Evolutionary conservation across 2,888 invertebrate species (phyloP).

Genomic region (Allolobophora icterica): DNA sequence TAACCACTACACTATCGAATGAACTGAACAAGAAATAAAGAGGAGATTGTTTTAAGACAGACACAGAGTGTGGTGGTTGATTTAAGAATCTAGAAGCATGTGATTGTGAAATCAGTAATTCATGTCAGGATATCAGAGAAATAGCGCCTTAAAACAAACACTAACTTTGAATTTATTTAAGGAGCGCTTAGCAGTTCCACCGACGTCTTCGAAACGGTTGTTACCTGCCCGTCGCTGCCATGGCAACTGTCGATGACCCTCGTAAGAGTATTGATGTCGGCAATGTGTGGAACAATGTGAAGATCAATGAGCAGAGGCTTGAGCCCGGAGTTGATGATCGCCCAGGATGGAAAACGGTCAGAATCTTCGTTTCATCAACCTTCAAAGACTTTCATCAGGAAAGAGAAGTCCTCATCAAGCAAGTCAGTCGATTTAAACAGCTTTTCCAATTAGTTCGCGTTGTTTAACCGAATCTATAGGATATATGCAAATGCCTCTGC

Average conservation of each 20-base stretch:
- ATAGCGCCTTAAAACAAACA: background rate
- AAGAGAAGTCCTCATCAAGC: slow-evolving; percentile 62
- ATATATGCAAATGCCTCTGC: too few relatives aligned
- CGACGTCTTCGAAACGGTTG: background rate
- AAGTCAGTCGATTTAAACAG: slow-evolving; percentile 49
- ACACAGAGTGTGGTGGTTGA: background rate
- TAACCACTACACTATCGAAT: background rate
- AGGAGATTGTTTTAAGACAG: background rate
- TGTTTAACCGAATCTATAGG: too few relatives aligned
- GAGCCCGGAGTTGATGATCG: slow-evolving; percentile 35
- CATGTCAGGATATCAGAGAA: background rate
- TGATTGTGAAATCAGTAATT: too few relatives aligned
- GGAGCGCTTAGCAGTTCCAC: background rate
- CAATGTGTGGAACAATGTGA: background rate
- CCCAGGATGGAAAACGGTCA: slow-evolving; percentile 58
- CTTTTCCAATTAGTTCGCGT: background rate
- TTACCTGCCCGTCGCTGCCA: background rate
- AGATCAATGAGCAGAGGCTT: background rate
- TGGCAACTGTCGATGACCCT: background rate
- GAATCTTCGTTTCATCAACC: slow-evolving; percentile 64
- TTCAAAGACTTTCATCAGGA: slow-evolving; percentile 64
- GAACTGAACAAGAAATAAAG: too few relatives aligned
- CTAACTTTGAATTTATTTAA: background rate
- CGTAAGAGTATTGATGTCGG: background rate
- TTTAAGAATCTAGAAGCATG: background rate